Conservation (phyloP, 1,140 invertebrate species). For the Orchesella cincta region DNA sequence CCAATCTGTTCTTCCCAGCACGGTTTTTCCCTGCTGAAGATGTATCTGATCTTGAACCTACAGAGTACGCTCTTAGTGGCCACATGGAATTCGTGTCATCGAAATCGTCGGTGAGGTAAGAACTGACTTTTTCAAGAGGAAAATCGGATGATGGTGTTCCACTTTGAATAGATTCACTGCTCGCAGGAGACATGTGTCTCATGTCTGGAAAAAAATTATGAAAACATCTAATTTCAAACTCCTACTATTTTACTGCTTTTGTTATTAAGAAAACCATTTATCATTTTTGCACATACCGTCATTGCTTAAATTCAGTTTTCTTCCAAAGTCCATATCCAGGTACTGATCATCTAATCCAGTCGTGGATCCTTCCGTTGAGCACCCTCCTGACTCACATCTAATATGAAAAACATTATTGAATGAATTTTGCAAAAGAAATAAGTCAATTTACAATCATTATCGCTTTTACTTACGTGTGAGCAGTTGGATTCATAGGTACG, state of each 20-base stretch:
- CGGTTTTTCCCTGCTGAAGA: conserved; percentile 39
- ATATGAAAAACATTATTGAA: too few relatives aligned
- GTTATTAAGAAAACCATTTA: too few relatives aligned
- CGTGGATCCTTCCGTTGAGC: conserved; percentile 46
- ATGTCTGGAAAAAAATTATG: conserved; percentile 45
- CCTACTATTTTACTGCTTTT: neutral
- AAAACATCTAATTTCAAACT: neutral
- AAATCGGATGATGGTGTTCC: conserved; percentile 69
- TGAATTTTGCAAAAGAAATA: neutral
- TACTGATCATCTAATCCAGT: conserved; percentile 47
- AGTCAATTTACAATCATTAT: neutral
- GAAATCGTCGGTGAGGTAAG: conserved; percentile 63
- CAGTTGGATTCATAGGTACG: conserved; percentile 65
- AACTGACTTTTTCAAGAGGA: conserved; percentile 67
- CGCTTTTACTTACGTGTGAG: conserved; percentile 35
- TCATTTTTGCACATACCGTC: conserved; percentile 45
- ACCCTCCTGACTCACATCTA: conserved; percentile 45
- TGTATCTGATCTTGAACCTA: conserved; percentile 74
- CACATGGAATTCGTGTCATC: conserved; percentile 61
- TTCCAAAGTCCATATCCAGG: conserved; percentile 49
- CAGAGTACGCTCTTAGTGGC: conserved; percentile 78
- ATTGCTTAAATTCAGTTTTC: conserved; percentile 48
- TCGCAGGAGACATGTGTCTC: conserved; percentile 60
- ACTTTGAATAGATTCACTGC: conserved; percentile 72
- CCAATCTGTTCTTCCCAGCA: conserved; percentile 45